Conservation (phyloP, 2,888 invertebrate species). For the Nephrocerus scutellatus region DNA sequence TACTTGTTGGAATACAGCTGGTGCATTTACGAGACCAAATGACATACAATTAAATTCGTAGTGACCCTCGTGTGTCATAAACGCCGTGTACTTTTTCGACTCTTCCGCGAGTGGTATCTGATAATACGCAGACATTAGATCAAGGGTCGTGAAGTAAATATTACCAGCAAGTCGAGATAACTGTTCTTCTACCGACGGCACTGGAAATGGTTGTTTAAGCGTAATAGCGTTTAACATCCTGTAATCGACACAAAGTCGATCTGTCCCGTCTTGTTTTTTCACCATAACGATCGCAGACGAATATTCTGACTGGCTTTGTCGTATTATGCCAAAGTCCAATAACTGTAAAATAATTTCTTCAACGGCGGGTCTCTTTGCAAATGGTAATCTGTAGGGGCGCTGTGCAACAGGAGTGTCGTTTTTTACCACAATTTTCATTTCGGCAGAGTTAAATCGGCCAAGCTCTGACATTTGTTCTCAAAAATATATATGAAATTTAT, state of each 20-base stretch:
- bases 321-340: too few relatives aligned
- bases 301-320: too few relatives aligned
- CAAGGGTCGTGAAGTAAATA: slow-evolving; percentile 8
- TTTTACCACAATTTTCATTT: too few relatives aligned
- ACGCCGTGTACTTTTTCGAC: slow-evolving; percentile 8
- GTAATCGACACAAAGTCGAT: slow-evolving; percentile 20
- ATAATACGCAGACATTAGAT: slow-evolving; percentile 5
- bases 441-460: too few relatives aligned
- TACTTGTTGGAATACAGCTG: slow-evolving; percentile 15
- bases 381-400: too few relatives aligned
- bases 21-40: slow-evolving; percentile 20
- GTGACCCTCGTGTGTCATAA: slow-evolving; percentile 11
- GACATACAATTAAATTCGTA: slow-evolving; percentile 20
- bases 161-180: slow-evolving; percentile 15
- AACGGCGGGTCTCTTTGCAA: too few relatives aligned
- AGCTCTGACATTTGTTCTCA: too few relatives aligned
- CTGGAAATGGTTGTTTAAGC: slow-evolving; percentile 10
- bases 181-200: slow-evolving; percentile 8
- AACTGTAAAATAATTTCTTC: too few relatives aligned
- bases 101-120: slow-evolving; percentile 8
- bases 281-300: slow-evolving; percentile 4
- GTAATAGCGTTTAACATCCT: slow-evolving; percentile 17
- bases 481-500: too few relatives aligned
- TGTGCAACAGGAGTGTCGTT: too few relatives aligned
- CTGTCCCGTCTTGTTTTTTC: slow-evolving; percentile 9